Conservation (phyloP, 2,797 vertebrate genomes). For the Taenioides sp. region DNA sequence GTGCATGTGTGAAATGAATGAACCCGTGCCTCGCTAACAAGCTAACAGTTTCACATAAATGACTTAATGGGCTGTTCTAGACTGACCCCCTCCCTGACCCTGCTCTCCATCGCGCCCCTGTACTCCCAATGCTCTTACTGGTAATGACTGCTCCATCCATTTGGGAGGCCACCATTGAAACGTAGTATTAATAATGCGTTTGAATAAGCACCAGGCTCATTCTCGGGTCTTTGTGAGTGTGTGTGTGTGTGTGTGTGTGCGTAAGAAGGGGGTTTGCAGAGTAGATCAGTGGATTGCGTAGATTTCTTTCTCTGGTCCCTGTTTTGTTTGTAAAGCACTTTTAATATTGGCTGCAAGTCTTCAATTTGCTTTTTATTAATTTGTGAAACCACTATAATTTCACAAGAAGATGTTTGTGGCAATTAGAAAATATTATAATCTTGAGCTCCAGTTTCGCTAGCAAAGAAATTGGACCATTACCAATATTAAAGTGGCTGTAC, state of each 20-base stretch:
- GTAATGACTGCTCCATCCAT: slow-evolving; percentile 52
- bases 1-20: slow-evolving; percentile 52
- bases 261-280: neutral
- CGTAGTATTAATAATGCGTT: slow-evolving; percentile 44
- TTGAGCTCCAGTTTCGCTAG: neutral
- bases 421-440: neutral
- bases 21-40: slow-evolving; percentile 50
- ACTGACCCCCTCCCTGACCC: slow-evolving; percentile 17
- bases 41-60: slow-evolving; percentile 61
- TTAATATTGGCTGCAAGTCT: slow-evolving; percentile 25
- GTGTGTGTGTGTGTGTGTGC: slow-evolving; percentile 19
- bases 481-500: too few relatives aligned
- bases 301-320: slow-evolving; percentile 8
- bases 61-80: slow-evolving; percentile 53
- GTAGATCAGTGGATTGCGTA: neutral
- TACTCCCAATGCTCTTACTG: slow-evolving; percentile 42
- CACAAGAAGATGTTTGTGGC: neutral
- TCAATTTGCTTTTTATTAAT: slow-evolving; percentile 27
- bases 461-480: too few relatives aligned
- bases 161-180: slow-evolving; percentile 47
- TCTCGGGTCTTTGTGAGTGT: neutral
- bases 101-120: slow-evolving; percentile 32
- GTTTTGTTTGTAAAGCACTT: slow-evolving; percentile 19
- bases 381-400: slow-evolving; percentile 6
- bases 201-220: slow-evolving; percentile 36